Base-by-base conservation (phyloP, 64 coral and sea anemone genomes). In the Montipora efflorescens region DNA sequence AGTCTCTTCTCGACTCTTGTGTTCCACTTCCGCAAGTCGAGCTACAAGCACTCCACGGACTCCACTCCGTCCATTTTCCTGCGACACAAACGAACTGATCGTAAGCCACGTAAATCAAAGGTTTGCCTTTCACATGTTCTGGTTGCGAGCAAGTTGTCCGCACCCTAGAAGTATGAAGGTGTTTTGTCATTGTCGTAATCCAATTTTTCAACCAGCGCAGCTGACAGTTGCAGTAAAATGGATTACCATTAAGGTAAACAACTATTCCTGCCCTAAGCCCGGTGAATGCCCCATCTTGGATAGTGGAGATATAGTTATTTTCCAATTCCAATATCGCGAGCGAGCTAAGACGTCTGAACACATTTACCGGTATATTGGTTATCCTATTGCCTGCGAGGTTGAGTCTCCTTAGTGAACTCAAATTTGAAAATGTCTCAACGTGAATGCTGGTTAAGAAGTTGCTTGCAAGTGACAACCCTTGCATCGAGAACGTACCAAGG, bases 141-240 rank as follows among this genome's bases (percentile, higher is more conserved):
- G 96, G 96, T 6, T 87, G 61, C 11, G 77, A 57, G 89, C 96
- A 98, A 4, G 82, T 86, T 48, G 82, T 48, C 4, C 79, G 59
- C 16, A 92, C 83, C 62, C 48, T 77, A 50, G 74, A 62, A 70
- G 22, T 93, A 75, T 83, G 94, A 62, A 95, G 89, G 76, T 90
- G 78, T 19, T 87, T 76, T 25, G 59, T 48, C 52, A 74, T 94
- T 19, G 55, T 51, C 5, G 9, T 62, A 2, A 98, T 45, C 96
- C 96, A 98, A 15, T 59, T n/a, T 90, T 98, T 98, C 8, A 98
- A 90, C 96, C 96, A 98, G 12, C 77, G 90, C 81, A 98, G 89
- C 78, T 95, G 88, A 66, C 96, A 98, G 57, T 92, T 85, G 48
- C 96, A 98, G 82, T 94, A 84, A 98, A 98, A 98, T 66, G 89